These are phyloP conservation scores for Rattus rattus DNA, from an alignment of 2,113 vertebrate genomes.

Conservation along the genomic window DNA sequence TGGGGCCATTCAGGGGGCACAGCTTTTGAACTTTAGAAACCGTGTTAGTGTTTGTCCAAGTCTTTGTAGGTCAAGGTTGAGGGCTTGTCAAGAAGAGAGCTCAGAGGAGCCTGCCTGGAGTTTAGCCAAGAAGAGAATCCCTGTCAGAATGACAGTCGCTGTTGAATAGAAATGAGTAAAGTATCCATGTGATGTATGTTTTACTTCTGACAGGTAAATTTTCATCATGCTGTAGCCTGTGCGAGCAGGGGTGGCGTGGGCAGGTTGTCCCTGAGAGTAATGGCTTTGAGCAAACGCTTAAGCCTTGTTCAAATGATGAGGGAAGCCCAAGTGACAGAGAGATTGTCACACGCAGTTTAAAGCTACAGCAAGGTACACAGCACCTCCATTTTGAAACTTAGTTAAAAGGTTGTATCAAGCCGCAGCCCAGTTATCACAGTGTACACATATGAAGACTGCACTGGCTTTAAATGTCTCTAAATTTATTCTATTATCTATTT, in stretches of 20 bases:
- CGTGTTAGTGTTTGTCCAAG: background rate
- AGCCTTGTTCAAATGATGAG: background rate
- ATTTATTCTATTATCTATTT: background rate
- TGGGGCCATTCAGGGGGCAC: background rate
- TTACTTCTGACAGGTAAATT: background rate
- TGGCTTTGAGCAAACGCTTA: background rate
- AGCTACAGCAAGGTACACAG: background rate
- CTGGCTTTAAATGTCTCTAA: background rate
- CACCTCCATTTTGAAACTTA: background rate
- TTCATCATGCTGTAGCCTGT: background rate
- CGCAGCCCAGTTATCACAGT: background rate
- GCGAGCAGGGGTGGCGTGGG: background rate
- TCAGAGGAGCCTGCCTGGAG: background rate
- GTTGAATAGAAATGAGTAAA: background rate
- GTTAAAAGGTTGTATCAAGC: background rate
- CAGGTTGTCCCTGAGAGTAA: background rate
- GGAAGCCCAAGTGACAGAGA: background rate
- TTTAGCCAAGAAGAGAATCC: background rate
- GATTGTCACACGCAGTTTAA: background rate
- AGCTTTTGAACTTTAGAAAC: background rate
- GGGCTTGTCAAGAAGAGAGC: background rate
- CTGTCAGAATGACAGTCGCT: background rate
- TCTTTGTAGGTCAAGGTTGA: slow-evolving; percentile 16
- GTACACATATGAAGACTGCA: background rate
- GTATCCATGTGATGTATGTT: background rate